Evolutionary conservation across 1,140 invertebrate species (phyloP), one percentile per base, ranked within the genome.

Genomic region (Drosophila elegans): DNA sequence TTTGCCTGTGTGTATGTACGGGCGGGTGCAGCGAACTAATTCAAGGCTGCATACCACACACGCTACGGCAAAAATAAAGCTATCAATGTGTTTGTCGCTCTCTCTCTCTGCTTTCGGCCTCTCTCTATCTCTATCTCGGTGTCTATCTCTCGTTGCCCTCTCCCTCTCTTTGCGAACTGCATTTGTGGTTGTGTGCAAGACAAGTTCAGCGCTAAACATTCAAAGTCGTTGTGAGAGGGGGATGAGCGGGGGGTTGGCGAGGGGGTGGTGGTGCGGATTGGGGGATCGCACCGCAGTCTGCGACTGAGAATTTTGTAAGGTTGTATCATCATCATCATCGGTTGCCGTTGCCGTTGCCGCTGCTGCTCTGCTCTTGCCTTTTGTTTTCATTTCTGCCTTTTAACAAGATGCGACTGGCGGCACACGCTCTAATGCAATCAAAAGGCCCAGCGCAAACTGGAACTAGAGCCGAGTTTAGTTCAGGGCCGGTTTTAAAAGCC

Each of bases 21-120:
- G 67, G 67, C 90, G 90, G 91, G 90, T 91, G 90, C 90, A 91
- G 84, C 90, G 90, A 91, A 91, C 90, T 91, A 91, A 91, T 91
- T 91, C 90, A 91, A 91, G 90, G 90, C 90, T 91, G 84, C 90
- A 91, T 91, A 91, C 89, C 89, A 91, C 84, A 90, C 85, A 71
- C 68, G 68, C 34, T 71, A 72, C 66, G 68, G 83, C 83, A 83
- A 88, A 88, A 89, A 88, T 88, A 88, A 88, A 88, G 83, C 83
- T 83, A 64, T 88, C 76, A 64, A 39, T 89, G 83, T 88, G 45
- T 89, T 83, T 67, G 66, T 77, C 64, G 67, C 53, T 21, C 39
- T 45, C 66, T 52, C 55, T 39, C 12, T 39, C 16, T 39, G 13
- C 27, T 16, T 34, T 27, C n/a, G n/a, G 46, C 13, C 41, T 54